A percentile compares a stretch with the other conserved stretches of the same genome.
Conservation (phyloP, 2,797 vertebrate genomes). For the Myoxocephalus aenaeus region DNA sequence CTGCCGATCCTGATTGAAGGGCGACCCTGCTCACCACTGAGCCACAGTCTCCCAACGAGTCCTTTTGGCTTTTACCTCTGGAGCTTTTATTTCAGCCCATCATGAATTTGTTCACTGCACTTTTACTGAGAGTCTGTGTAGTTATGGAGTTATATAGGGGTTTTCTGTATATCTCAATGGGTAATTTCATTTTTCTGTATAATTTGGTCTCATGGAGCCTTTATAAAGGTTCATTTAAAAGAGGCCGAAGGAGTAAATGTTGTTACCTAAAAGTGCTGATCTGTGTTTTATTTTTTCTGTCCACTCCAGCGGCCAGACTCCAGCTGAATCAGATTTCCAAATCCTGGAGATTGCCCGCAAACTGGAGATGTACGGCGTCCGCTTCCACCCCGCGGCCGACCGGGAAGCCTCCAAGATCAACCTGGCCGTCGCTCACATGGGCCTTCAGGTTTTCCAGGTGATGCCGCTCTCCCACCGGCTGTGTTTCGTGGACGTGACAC, state of each 20-base stretch:
- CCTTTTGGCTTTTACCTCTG: background rate
- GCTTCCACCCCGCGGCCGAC: constrained; percentile 94
- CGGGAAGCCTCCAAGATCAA: constrained; percentile 96
- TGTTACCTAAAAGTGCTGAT: background rate
- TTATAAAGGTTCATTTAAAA: background rate
- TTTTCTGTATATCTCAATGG: background rate
- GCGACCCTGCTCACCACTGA: too few species aligned
- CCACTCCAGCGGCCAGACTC: constrained; percentile 90
- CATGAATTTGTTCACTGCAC: background rate
- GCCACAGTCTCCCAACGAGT: too few species aligned
- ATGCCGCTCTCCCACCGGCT: constrained; percentile 4
- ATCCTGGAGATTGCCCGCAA: constrained; percentile 97
- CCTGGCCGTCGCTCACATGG: constrained; percentile 94
- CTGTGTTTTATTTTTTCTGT: background rate
- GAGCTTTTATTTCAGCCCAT: background rate
- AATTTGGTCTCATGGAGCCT: background rate
- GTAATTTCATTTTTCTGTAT: background rate
- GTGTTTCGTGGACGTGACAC: background rate
- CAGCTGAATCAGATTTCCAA: constrained; percentile 98
- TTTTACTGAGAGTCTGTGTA: background rate
- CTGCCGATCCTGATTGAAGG: too few species aligned
- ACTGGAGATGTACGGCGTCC: constrained; percentile 96
- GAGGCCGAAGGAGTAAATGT: background rate
- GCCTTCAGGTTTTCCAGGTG: constrained; percentile 98
- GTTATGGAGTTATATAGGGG: background rate